These are phyloP conservation scores for Microctenopoma stevenorrisi DNA, from an alignment of 2,797 vertebrate species.

Conservation along the genomic window DNA sequence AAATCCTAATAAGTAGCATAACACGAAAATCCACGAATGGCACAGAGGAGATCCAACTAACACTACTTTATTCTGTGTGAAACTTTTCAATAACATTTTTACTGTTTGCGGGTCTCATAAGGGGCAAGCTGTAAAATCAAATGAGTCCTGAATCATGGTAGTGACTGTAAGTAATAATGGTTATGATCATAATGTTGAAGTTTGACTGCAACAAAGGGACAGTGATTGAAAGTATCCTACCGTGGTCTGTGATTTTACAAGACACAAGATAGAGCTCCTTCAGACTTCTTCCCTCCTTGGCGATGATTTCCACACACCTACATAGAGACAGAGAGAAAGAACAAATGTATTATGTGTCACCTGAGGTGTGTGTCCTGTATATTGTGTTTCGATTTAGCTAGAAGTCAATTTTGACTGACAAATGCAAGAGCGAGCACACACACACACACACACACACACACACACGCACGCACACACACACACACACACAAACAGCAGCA, in stretches of 20 bases:
- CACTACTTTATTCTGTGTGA: conserved; percentile 49
- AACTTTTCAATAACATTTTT: conserved; percentile 79
- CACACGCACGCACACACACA: conserved; percentile 3
- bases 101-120: conserved; percentile 67
- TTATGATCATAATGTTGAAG: conserved; percentile 60
- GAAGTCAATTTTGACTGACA: conserved; percentile 19
- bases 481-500: conserved; percentile 13
- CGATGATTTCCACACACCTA: conserved; percentile 99
- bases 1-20: conserved; percentile 9
- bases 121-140: conserved; percentile 61
- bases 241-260: conserved; percentile 98
- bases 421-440: not conserved
- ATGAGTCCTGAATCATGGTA: conserved; percentile 62
- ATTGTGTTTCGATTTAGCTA: conserved; percentile 39
- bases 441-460: not conserved
- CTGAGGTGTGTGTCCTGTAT: conserved; percentile 5
- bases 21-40: conserved; percentile 1
- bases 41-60: conserved; percentile 36
- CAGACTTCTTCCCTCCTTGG: conserved; percentile 95
- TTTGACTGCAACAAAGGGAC: conserved; percentile 71
- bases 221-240: conserved; percentile 81
- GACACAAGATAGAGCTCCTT: conserved; percentile 98
- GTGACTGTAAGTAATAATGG: conserved; percentile 66
- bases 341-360: conserved; percentile 54
- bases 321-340: conserved; percentile 62